Percentiles rank a stretch among this genome's conserved stretches.
These are phyloP conservation scores for Agrochola macilenta DNA, from an alignment of 2,888 invertebrate genomes.

Conservation along the genomic window DNA sequence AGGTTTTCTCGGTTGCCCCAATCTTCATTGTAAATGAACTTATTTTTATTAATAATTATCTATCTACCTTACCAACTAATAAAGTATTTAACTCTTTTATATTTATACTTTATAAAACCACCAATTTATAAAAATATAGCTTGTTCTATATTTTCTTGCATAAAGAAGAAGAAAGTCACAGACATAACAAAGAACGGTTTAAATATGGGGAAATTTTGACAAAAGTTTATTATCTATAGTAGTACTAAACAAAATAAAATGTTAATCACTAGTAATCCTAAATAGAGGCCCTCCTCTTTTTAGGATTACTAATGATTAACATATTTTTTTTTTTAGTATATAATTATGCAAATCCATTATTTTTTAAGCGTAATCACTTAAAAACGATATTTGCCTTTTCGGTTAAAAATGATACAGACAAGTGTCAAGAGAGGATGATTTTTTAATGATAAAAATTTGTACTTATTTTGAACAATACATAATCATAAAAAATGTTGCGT, in stretches of 20 bases:
- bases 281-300: no score
- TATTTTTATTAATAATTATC: conserved; percentile 25
- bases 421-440: neutral
- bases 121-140: conserved; percentile 33
- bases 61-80: conserved; percentile 25
- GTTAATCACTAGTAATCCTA: neutral
- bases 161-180: neutral
- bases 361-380: neutral
- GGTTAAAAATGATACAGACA: neutral
- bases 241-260: neutral
- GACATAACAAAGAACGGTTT: neutral
- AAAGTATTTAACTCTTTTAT: conserved; percentile 11
- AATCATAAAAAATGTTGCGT: neutral
- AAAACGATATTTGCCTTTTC: neutral
- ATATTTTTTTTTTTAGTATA: no score
- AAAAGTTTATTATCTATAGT: neutral
- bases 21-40: conserved; percentile 20
- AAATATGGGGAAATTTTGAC: neutral
- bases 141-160: conserved; percentile 1
- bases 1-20: conserved; percentile 51
- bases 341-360: neutral
- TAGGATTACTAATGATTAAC: no score
- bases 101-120: neutral
- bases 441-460: neutral
- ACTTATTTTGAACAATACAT: neutral